These are phyloP conservation scores for Dromococcyx pavoninus DNA, from an alignment of 2,797 vertebrate species.

Conservation along the genomic window DNA sequence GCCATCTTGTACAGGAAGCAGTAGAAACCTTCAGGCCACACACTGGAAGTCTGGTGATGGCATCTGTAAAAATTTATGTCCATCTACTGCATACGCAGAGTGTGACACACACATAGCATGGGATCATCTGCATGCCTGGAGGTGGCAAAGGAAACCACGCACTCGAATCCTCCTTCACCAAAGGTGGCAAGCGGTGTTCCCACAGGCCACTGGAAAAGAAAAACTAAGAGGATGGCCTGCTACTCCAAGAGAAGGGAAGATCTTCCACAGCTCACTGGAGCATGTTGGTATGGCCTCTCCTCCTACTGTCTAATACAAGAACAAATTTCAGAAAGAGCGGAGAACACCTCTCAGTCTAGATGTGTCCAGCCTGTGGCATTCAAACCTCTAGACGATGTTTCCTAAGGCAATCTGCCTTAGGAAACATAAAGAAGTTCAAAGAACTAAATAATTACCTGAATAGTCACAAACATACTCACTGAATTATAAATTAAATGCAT, in stretches of 20 bases:
- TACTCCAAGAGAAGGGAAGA: neutral
- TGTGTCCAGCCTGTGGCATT: neutral
- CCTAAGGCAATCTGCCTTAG: neutral
- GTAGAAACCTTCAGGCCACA: neutral
- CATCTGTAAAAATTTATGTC: neutral
- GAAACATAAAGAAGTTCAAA: neutral
- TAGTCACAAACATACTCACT: neutral
- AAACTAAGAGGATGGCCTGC: neutral
- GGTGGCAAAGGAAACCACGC: neutral
- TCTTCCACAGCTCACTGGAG: neutral
- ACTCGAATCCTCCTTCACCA: neutral
- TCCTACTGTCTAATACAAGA: neutral
- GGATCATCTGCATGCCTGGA: neutral
- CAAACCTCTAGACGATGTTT: neutral
- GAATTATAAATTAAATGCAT: neutral
- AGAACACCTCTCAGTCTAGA: neutral
- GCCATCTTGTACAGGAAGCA: neutral
- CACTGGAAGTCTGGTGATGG: neutral
- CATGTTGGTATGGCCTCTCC: accelerated
- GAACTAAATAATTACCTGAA: neutral
- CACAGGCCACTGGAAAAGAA: neutral
- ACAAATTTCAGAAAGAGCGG: neutral
- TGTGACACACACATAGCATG: accelerated
- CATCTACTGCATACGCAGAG: neutral
- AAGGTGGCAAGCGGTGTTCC: neutral